These are phyloP conservation scores for Piaya cayana DNA, from an alignment of 2,113 vertebrate genomes.

Conservation along the genomic window DNA sequence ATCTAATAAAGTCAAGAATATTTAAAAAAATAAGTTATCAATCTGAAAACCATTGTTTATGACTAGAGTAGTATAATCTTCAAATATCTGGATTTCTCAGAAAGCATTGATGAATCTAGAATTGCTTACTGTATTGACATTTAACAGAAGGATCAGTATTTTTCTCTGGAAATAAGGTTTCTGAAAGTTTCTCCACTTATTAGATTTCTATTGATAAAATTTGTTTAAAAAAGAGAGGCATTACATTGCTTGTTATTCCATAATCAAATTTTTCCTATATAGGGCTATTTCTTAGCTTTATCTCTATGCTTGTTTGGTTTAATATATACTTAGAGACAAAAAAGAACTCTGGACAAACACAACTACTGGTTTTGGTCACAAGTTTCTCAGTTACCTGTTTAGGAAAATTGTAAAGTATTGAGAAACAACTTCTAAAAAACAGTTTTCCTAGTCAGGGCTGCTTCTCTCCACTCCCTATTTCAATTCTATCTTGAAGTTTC, in stretches of 20 bases:
- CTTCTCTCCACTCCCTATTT: not conserved
- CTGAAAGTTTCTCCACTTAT: not conserved
- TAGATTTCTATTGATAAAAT: not conserved
- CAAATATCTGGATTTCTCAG: not conserved
- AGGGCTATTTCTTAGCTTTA: not conserved
- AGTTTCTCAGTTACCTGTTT: not conserved
- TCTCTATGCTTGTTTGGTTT: not conserved
- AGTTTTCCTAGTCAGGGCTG: not conserved
- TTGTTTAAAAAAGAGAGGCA: not conserved
- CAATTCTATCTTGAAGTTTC: not conserved
- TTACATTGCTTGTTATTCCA: not conserved
- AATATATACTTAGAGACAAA: not conserved
- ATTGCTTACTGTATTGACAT: not conserved
- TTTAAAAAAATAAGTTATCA: not conserved
- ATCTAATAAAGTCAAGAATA: not conserved
- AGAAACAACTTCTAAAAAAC: not conserved
- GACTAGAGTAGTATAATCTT: not conserved
- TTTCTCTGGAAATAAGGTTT: not conserved
- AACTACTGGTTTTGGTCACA: not conserved
- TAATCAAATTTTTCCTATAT: not conserved
- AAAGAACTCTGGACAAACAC: not conserved
- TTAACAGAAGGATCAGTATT: not conserved
- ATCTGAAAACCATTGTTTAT: not conserved
- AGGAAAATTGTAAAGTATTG: not conserved
- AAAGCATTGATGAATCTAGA: not conserved